Base-by-base conservation (phyloP, 2,113 vertebrate species). In the Callospermophilus lateralis region DNA sequence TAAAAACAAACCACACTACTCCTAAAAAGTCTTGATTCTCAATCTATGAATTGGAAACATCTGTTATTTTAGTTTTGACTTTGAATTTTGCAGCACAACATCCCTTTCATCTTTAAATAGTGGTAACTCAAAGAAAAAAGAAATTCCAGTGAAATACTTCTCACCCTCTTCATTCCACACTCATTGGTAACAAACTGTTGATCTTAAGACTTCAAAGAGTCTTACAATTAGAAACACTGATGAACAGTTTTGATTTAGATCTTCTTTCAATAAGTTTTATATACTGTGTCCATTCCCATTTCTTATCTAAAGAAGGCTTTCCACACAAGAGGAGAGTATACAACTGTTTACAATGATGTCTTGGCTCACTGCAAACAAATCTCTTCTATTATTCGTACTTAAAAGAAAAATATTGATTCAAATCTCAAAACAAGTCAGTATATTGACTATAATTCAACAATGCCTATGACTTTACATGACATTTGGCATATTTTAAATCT, bases 341-440 rank as follows among this genome's bases (percentile, higher is more conserved):
- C n/a, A 22, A 58, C 93, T 90, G 32, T 88, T 80, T 74, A 80
- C 81, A 86, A 92, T 70, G 67, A 84, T 93, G 16, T 13, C 20
- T 89, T 92, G 94, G 55, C 34, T 93, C 45, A 39, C 53, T 83
- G 89, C 58, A 95, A 45, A 74, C 0, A 3, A 0, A 0, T 39
- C 37, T 17, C 63, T 89, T 10, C 68, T 92, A 58, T 89, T 94
- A 83, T 84, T 28, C 48, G 8, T 48, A 86, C 53, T 95, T 96
- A 96, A 97, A 97, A 83, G n/a, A 78, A 81, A 96, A 93, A 96
- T 42, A 19, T 24, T 65, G 94, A 87, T 81, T 53, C 83, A 96
- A 96, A 96, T 84, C 81, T 39, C 51, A 92, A 96, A 92, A 95
- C 78, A 83, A 97, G 48, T 13, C 78, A 97, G 55, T 34, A 92